A percentile compares a stretch with the other conserved stretches of the same genome.
Conservation (phyloP, 2,797 vertebrate species). For the Carapus acus region DNA sequence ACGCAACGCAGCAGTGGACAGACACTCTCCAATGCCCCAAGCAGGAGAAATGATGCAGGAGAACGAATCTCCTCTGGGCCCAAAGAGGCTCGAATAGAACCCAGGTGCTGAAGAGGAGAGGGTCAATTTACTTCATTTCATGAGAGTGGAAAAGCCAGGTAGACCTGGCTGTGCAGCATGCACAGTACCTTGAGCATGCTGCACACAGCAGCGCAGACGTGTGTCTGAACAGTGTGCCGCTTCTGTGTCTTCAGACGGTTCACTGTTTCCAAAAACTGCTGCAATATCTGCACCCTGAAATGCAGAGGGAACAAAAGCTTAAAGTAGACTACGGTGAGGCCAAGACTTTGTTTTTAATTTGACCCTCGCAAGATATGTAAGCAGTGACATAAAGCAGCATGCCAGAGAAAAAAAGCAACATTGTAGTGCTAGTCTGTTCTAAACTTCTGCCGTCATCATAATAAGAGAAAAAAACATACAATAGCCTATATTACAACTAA, state of each 20-base stretch:
- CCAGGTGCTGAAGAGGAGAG: constrained; percentile 63
- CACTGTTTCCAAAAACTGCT: constrained; percentile 79
- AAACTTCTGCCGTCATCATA: too few species aligned
- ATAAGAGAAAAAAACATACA: not conserved
- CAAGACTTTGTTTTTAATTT: too few species aligned
- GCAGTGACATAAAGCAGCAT: not conserved
- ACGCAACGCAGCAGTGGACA: constrained; percentile 80
- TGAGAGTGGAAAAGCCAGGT: too few species aligned
- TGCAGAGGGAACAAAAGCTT: not conserved
- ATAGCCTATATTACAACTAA: not conserved
- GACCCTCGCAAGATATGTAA: constrained; percentile 10
- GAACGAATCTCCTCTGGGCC: constrained; percentile 78
- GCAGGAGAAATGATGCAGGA: constrained; percentile 72
- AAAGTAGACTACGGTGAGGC: not conserved
- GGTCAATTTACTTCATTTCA: too few species aligned
- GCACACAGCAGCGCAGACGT: constrained; percentile 81
- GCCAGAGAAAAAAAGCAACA: too few species aligned
- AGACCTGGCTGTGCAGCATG: too few species aligned
- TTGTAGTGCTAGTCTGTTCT: too few species aligned
- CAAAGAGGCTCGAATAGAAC: constrained; percentile 66
- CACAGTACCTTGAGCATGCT: constrained; percentile 80
- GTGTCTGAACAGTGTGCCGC: constrained; percentile 80
- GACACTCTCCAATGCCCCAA: constrained; percentile 80
- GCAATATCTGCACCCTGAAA: constrained; percentile 76
- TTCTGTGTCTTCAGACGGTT: constrained; percentile 83